Evolutionary conservation across 2,888 invertebrate species (phyloP), one percentile per base, ranked within the genome.

Genomic region (Nemotelus pantherinus): DNA sequence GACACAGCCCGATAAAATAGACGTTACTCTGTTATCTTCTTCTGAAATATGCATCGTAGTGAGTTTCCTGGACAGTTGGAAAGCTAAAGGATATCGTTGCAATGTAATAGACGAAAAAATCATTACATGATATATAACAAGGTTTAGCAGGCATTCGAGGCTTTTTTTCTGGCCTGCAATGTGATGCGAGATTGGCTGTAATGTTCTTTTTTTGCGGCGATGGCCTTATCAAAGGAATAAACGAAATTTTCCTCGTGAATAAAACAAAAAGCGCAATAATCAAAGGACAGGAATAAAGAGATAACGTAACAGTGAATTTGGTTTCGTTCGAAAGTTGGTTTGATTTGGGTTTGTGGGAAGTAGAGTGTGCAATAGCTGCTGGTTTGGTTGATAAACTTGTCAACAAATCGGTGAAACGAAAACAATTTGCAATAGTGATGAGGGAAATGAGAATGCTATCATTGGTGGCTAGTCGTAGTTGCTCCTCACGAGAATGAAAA

Each of bases 201-300:
- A 48, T 55, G 9, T 70, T 1, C 10, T 43, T 9, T 72, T 58
- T 57, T 10, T 3, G 7, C 44, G 48, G 39, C n/a, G 7, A 7
- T 50, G 3, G n/a, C 25, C 60, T 74, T 72, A 58, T 60, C 48
- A 60, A 60, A 48, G 41, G 45, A 63, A 70, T 53, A 50, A 70
- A 70, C 39, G 70, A 55, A 70, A 74, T 74, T 74, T 74, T 74
- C 74, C 74, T 74, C 74, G 60, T 48, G 63, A 63, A 48, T 74
- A 63, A 47, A 74, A 74, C 63, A 41, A 60, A 74, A 74, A 63
- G 74, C 48, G 43, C 60, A 74, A 70, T 70, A 70, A 70, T 70
- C 70, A 70, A 70, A 70, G 70, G 70, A 55, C 70, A 70, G n/a
- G 39, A 67, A 9, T 43, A 9, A 9, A 43, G 10, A 70, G 70